A percentile compares a stretch with the other conserved stretches of the same genome.
Conservation (phyloP, 2,888 invertebrate species). For the Tetramorium bicarinatum region DNA sequence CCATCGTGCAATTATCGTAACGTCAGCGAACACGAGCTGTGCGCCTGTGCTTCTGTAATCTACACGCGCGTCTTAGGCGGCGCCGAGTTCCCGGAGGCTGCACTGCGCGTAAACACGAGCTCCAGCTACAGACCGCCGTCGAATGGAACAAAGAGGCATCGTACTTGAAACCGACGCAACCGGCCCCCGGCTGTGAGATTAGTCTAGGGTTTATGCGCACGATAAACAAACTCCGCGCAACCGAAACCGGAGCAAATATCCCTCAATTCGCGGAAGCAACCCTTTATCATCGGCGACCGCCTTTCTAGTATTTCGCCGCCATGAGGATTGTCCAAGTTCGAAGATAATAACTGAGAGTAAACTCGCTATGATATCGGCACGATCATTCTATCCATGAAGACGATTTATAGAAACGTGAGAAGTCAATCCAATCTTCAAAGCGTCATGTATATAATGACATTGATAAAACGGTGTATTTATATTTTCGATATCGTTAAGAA, state of each 20-base stretch:
- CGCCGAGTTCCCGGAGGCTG: conserved; percentile 45
- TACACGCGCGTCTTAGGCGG: conserved; percentile 48
- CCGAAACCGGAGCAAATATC: conserved; percentile 27
- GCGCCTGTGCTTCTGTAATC: conserved; percentile 64
- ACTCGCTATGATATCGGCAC: background rate
- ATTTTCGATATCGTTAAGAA: background rate
- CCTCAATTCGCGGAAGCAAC: background rate
- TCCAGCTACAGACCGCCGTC: background rate
- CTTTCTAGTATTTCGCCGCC: background rate
- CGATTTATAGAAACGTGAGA: conserved; percentile 59
- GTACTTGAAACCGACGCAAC: conserved; percentile 8
- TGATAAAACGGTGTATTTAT: background rate
- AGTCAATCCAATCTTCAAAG: background rate
- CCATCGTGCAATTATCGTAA: conserved; percentile 70
- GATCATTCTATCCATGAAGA: conserved; percentile 49
- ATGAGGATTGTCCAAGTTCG: background rate
- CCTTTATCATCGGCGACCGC: background rate
- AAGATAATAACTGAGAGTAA: background rate
- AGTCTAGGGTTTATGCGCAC: conserved; percentile 33
- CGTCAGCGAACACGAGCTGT: conserved; percentile 47
- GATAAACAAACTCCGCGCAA: conserved; percentile 34
- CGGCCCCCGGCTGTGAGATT: conserved; percentile 25
- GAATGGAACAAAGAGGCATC: conserved; percentile 36
- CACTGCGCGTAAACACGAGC: conserved; percentile 35
- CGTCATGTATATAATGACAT: background rate